Conservation (phyloP, 2,797 vertebrate genomes). For the Chrosomus eos region DNA sequence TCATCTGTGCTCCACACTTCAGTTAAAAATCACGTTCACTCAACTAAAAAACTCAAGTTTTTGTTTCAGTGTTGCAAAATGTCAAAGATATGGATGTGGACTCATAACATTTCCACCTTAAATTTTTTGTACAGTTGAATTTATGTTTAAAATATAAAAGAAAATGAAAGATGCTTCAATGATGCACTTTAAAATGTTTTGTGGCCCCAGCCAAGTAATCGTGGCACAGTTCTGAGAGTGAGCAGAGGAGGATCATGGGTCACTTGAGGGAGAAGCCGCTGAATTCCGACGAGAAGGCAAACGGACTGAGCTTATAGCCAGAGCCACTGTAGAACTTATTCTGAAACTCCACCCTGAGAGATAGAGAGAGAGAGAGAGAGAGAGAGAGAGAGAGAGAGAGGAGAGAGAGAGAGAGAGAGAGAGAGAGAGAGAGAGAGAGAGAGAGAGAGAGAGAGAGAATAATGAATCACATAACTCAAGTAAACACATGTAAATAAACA, state of each 20-base stretch:
- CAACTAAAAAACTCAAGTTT: neutral
- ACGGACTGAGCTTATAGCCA: conserved; percentile 61
- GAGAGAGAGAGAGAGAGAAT: no score
- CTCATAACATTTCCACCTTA: neutral
- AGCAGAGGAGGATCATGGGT: neutral
- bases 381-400: no score
- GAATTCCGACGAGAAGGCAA: conserved; percentile 52
- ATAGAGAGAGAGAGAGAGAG: neutral
- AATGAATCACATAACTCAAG: no score
- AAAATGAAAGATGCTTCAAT: neutral
- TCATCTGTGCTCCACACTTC: neutral
- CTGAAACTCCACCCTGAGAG: conserved; percentile 63
- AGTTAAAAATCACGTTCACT: neutral
- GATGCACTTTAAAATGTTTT: conserved; percentile 5
- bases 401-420: no score
- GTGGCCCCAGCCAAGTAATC: neutral
- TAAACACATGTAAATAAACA: no score
- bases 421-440: no score
- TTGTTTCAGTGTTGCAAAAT: neutral
- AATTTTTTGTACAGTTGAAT: neutral
- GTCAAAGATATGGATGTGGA: neutral
- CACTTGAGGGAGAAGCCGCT: conserved; percentile 26
- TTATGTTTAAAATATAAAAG: neutral
- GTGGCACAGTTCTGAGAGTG: neutral
- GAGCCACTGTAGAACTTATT: conserved; percentile 66